Evolutionary conservation across 2,113 vertebrate genomes (phyloP).

Genomic region (Abramis brama): DNA sequence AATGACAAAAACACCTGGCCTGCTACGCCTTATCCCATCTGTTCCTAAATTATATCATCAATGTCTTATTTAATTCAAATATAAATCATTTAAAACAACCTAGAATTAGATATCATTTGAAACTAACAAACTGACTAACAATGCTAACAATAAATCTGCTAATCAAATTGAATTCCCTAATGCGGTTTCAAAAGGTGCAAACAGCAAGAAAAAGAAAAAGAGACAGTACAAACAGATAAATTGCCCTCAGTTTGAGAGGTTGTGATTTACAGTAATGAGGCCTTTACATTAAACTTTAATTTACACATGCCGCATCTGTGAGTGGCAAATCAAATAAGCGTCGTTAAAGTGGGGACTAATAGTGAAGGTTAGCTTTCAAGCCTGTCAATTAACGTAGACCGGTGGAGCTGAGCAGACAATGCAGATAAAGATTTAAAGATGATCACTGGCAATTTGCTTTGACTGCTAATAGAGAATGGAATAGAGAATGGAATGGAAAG

Average conservation of each 20-base stretch:
- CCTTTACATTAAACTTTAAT: constrained; percentile 77
- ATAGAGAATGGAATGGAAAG: constrained; percentile 53
- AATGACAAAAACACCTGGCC: constrained; percentile 26
- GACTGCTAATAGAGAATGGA: constrained; percentile 58
- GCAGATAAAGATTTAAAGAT: constrained; percentile 60
- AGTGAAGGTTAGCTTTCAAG: constrained; percentile 65
- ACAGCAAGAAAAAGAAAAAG: constrained; percentile 53
- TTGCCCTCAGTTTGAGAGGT: constrained; percentile 64
- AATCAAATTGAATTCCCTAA: constrained; percentile 21
- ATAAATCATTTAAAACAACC: constrained; percentile 61
- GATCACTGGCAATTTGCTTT: constrained; percentile 52
- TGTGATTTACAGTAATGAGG: constrained; percentile 76
- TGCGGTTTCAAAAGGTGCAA: constrained; percentile 61
- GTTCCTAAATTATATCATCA: constrained; percentile 17
- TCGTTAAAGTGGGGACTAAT: constrained; percentile 73
- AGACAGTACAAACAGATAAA: constrained; percentile 60
- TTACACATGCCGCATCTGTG: constrained; percentile 71
- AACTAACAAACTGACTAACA: constrained; percentile 10
- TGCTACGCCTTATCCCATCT: constrained; percentile 8
- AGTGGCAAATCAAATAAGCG: constrained; percentile 71
- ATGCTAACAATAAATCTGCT: background rate
- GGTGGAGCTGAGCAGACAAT: constrained; percentile 57
- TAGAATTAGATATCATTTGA: constrained; percentile 13
- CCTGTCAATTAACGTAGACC: constrained; percentile 68
- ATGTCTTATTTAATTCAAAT: constrained; percentile 42